Conservation (phyloP, 2,888 invertebrate species). For the Ceriagrion tenellum region DNA sequence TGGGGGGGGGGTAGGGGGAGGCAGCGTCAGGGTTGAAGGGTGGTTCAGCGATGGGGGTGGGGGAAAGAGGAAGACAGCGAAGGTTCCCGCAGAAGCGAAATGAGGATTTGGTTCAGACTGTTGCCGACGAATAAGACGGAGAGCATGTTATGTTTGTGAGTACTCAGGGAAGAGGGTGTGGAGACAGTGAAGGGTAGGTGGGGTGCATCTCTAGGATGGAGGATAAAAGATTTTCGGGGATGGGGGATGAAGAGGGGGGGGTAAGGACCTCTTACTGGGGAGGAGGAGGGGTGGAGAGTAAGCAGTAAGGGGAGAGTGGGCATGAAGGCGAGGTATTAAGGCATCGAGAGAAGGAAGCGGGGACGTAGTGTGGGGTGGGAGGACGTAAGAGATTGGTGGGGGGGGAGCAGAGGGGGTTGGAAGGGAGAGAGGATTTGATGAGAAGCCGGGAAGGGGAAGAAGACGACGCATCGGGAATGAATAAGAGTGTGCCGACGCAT, state of each 20-base stretch:
- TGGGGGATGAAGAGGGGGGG: not conserved
- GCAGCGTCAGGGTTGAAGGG: not conserved
- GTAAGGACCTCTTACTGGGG: not conserved
- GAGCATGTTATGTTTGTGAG: not conserved
- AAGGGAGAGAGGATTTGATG: constrained; percentile 44
- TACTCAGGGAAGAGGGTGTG: not conserved
- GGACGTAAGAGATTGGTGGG: not conserved
- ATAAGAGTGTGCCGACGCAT: not conserved
- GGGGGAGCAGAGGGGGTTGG: not conserved
- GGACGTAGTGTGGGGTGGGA: not conserved
- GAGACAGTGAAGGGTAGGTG: not conserved
- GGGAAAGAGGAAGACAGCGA: not conserved
- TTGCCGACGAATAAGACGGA: not conserved
- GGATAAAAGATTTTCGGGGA: not conserved
- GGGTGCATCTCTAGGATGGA: not conserved
- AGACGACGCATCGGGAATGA: constrained; percentile 56
- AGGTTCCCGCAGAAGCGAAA: not conserved
- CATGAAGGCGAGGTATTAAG: constrained; percentile 32
- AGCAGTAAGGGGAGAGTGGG: not conserved
- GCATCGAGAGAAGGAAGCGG: not conserved
- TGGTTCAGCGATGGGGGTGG: not conserved
- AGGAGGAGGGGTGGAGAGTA: not conserved
- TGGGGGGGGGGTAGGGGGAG: not conserved
- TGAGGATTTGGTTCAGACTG: not conserved
- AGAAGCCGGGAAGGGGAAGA: not conserved